These are phyloP conservation scores for Cynoglossus semilaevis DNA, from an alignment of 2,113 vertebrate species.

Conservation along the genomic window DNA sequence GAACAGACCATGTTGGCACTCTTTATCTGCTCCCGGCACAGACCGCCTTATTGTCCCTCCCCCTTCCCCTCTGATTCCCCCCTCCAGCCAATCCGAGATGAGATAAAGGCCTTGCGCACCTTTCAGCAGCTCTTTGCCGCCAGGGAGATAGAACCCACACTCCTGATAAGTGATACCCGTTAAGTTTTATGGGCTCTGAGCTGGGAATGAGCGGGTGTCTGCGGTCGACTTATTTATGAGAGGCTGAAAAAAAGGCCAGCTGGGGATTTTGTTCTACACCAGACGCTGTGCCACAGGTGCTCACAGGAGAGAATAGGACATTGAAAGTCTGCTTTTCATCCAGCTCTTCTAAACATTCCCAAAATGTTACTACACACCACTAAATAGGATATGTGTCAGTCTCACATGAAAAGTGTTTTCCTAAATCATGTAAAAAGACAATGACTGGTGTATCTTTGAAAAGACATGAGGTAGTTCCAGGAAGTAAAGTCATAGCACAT, in stretches of 20 bases:
- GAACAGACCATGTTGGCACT: constrained; percentile 75
- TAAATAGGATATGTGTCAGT: constrained; percentile 6
- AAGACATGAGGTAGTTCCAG: constrained; percentile 2
- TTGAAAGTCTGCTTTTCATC: constrained; percentile 35
- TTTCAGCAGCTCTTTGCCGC: constrained; percentile 78
- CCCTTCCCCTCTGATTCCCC: constrained; percentile 51
- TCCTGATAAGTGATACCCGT: constrained; percentile 82
- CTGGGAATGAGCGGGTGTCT: constrained; percentile 76
- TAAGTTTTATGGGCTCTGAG: constrained; percentile 77
- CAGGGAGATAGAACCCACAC: constrained; percentile 66
- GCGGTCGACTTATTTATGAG: constrained; percentile 74
- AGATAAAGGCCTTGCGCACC: constrained; percentile 72
- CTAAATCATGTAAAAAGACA: background rate
- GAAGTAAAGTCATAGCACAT: constrained; percentile 29
- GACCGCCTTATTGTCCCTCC: constrained; percentile 77
- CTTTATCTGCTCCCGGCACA: constrained; percentile 76
- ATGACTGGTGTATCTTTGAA: constrained; percentile 1
- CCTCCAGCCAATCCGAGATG: constrained; percentile 70
- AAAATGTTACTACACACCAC: constrained; percentile 19
- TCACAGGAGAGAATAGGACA: constrained; percentile 25
- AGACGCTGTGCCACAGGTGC: constrained; percentile 64
- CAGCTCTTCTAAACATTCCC: constrained; percentile 33
- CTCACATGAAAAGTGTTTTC: constrained; percentile 1
- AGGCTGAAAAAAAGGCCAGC: constrained; percentile 28
- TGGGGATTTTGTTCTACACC: constrained; percentile 55